Base-by-base conservation (phyloP, 2,888 invertebrate genomes). In the Nemotelus pantherinus region DNA sequence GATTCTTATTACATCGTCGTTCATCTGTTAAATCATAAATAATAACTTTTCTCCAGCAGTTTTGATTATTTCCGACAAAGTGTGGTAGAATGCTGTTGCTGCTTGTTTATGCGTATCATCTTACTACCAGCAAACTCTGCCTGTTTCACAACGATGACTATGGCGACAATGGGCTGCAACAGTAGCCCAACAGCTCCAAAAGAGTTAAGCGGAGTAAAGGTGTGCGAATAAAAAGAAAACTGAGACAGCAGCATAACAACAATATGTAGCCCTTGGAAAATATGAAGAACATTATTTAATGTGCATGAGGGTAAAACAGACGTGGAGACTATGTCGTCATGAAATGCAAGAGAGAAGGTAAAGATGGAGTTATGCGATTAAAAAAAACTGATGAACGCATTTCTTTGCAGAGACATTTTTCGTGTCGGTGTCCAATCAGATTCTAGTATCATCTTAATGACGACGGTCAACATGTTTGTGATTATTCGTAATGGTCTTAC, bases 21-120 rank as follows among this genome's bases (percentile, higher is more conserved):
- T 57, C n/a, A 63, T 74, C 63, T 48, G 74, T 47, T 60, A 74
- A 74, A 74, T 74, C 74, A 74, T 74, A 74, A 74, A 74, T 74
- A 74, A 70, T 70, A 53, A 70, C 70, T 70, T 55, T 53, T 55
- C 70, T 43, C 70, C 3, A 50, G 44, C 50, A 48, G 47, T 48
- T 25, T 41, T 44, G 50, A 68, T 68, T 68, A 68, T 68, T 68
- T 68, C 50, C 67, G 48, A 50, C 41, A 47, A 25, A 25, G 25
- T 25, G 25, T 25, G 25, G 25, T 25, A 25, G 41, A 43, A 70
- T 55, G 43, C 55, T 70, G 41, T 74, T 63, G 50, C 74, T 74
- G 10, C 50, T 60, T 41, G 48, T 63, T 74, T 74, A 74, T 63
- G 74, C 74, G 60, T 7, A 7, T 60, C 60, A 60, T 41, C 41